Conservation (phyloP, 2,113 vertebrate genomes). For the Potamarius usumacintae region DNA sequence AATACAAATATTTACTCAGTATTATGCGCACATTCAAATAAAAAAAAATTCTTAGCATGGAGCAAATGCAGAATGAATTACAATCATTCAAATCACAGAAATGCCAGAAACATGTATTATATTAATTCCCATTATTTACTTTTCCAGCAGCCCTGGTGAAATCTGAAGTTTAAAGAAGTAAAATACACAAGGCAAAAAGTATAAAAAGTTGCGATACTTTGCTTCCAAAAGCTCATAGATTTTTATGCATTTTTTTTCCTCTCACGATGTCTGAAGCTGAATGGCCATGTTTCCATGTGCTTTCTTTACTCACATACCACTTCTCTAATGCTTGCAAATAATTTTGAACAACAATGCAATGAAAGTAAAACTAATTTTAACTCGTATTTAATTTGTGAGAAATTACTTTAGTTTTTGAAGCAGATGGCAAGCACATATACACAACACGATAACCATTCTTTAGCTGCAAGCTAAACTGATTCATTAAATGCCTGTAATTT, state of each 20-base stretch:
- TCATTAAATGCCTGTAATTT: neutral
- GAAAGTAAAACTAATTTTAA: neutral
- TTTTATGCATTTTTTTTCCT: neutral
- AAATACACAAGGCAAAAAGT: neutral
- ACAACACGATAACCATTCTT: neutral
- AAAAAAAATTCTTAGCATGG: neutral
- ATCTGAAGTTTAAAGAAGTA: neutral
- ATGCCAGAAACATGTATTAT: neutral
- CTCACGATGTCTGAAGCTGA: neutral
- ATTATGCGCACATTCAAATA: neutral
- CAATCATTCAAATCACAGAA: slow-evolving; percentile 5
- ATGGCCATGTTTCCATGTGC: neutral
- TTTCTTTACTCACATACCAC: neutral
- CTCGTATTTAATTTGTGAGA: neutral
- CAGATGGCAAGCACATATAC: neutral
- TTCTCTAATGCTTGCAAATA: neutral
- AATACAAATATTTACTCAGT: neutral
- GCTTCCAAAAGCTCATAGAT: neutral
- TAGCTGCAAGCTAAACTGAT: neutral
- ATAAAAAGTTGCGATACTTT: neutral
- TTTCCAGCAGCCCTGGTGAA: neutral
- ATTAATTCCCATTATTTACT: neutral
- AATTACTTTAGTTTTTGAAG: neutral
- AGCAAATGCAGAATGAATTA: neutral
- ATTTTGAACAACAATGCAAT: neutral